A percentile compares a stretch with the other conserved stretches of the same genome.
Conservation (phyloP, 92 coral and sea anemone species). For the Chrysogorgia sp. region DNA sequence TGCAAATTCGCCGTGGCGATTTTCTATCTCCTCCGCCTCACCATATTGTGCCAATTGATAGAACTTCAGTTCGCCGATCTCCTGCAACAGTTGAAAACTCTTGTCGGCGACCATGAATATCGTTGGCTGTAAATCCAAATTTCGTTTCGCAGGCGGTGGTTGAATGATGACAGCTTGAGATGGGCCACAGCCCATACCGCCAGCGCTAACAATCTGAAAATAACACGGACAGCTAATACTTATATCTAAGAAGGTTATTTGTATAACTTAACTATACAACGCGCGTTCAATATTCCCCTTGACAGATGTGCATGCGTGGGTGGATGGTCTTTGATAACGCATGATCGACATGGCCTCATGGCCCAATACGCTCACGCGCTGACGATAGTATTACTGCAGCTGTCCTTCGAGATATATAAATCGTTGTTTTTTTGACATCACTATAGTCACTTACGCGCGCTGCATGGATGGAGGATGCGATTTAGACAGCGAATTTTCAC, state of each 20-base stretch:
- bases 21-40: background rate
- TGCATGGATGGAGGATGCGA: too few species aligned
- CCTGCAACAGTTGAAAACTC: constrained; percentile 79
- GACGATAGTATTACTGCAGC: too few species aligned
- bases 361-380: too few species aligned
- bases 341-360: too few species aligned
- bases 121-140: constrained; percentile 76
- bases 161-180: constrained; percentile 82
- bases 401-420: too few species aligned
- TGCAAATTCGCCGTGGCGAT: constrained; percentile 3
- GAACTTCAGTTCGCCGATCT: constrained; percentile 84
- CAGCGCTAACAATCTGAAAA: background rate
- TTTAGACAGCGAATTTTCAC: too few species aligned
- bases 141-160: constrained; percentile 1
- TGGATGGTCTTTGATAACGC: too few species aligned
- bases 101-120: constrained; percentile 94
- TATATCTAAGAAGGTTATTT: background rate
- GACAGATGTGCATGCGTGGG: too few species aligned
- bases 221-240: background rate
- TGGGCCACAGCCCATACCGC: constrained; percentile 88
- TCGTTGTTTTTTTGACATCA: too few species aligned
- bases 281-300: too few species aligned
- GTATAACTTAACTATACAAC: too few species aligned
- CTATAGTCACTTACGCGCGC: too few species aligned
- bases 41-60: constrained; percentile 65